Evolutionary conservation across 1,140 invertebrate genomes (phyloP), one percentile per base, ranked within the genome.

Genomic region (Gerris buenoi): DNA sequence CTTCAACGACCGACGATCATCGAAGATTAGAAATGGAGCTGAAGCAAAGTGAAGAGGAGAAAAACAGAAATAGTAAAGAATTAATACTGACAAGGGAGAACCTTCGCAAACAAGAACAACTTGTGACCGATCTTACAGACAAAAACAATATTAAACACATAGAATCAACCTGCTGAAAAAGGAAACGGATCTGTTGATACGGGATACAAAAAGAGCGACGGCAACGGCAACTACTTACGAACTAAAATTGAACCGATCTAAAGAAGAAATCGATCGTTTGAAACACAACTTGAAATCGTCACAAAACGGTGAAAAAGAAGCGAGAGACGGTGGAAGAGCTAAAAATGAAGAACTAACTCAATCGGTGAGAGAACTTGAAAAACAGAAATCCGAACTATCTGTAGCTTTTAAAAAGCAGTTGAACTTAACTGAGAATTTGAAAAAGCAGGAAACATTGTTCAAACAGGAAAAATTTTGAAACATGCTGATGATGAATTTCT

Each of bases 281-380:
- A 63, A 63, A 28, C 61, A 23, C 23, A 59, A 27, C 18, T 23
- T 69, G 27, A 69, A 69, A 65, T 26, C 29, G 22, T 59, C 60
- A 33, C 64, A 69, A 62, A 25, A 63, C 10, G 66, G 66, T 29
- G 68, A 69, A 66, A 69, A 69, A 65, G 68, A 69, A 64, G 65
- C 65, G 25, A 69, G 65, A 46, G 68, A 69, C 18, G 66, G 66
- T 59, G 59, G n/a, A 28, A 28, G 68, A 25, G 59, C 25, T 5
- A 69, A 65, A 61, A 62, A 67, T 66, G 68, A 69, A 59, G 65
- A 69, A 64, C 58, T 66, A 56, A 14, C 56, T 33, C 27, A 56
- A 26, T 33, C 59, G 27, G 65, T 67, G 0, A 63, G 62, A 25
- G 66, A 69, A 29, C 27, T 69, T 22, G 68, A 69, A 64, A 65